These are phyloP conservation scores for Zonitis immaculata DNA, from an alignment of 2,888 invertebrate species.

Conservation along the genomic window DNA sequence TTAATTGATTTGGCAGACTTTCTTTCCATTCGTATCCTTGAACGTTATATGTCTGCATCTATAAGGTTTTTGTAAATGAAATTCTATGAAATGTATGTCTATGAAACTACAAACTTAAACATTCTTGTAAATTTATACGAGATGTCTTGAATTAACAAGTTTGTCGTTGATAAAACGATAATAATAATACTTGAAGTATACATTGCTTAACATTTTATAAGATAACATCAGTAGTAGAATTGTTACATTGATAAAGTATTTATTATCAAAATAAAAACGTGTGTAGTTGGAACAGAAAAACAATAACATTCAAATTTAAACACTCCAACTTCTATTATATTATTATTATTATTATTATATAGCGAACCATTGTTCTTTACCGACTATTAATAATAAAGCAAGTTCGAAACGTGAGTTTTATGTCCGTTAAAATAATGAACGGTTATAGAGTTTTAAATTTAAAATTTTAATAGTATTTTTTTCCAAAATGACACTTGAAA, in stretches of 20 bases:
- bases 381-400: background rate
- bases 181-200: no score
- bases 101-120: no score
- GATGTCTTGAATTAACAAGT: constrained; percentile 5
- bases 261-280: no score
- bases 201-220: constrained; percentile 1
- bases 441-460: background rate
- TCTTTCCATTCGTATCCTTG: no score
- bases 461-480: background rate
- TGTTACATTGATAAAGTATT: no score
- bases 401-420: background rate
- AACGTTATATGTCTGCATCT: no score
- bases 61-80: no score
- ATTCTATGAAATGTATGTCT: background rate
- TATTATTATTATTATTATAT: no score
- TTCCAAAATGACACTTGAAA: background rate
- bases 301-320: no score
- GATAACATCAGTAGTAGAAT: background rate
- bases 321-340: no score
- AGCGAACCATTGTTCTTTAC: constrained; percentile 4
- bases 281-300: no score
- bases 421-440: background rate
- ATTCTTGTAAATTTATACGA: background rate
- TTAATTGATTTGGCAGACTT: no score
- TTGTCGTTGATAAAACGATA: background rate